phyloP scores from a whole-genome alignment of 1,140 invertebrate species.

The Solenopsis fugax region DNA sequence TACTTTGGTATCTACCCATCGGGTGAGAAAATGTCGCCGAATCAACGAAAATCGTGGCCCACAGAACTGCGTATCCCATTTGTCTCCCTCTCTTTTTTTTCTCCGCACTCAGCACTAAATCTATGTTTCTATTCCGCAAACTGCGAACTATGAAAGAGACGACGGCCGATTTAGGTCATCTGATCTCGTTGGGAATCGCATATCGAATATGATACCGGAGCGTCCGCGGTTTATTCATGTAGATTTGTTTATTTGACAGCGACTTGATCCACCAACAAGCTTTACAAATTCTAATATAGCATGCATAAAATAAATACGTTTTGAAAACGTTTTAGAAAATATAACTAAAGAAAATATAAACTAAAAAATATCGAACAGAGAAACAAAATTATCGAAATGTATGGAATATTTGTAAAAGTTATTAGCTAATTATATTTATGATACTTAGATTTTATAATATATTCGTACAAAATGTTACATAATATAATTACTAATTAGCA shows the following conservation, averaged over 20 bases:
- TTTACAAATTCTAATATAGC: not conserved
- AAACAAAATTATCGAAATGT: not conserved
- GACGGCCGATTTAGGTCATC: constrained; percentile 31
- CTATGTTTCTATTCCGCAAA: constrained; percentile 48
- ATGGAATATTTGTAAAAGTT: not conserved
- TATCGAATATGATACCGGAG: not conserved
- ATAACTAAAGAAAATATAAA: not conserved
- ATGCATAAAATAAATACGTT: not conserved
- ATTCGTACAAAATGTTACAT: not conserved
- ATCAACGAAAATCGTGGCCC: constrained; percentile 65
- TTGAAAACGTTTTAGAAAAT: not conserved
- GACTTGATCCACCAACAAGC: not conserved
- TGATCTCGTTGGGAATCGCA: not conserved
- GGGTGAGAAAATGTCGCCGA: constrained; percentile 70
- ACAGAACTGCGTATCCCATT: constrained; percentile 39
- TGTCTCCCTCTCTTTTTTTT: constrained; percentile 47
- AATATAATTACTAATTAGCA: not conserved
- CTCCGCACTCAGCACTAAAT: constrained; percentile 44
- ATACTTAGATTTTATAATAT: not conserved
- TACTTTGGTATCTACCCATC: constrained; percentile 62
- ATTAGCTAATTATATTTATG: not conserved
- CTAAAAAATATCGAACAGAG: not conserved
- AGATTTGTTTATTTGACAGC: not conserved
- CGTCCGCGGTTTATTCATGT: not conserved
- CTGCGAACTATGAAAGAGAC: constrained; percentile 30